A percentile compares a stretch with the other conserved stretches of the same genome.
Conservation (phyloP, 53 echinoderm and acorn worm species). For the Patiria pectinifera region DNA sequence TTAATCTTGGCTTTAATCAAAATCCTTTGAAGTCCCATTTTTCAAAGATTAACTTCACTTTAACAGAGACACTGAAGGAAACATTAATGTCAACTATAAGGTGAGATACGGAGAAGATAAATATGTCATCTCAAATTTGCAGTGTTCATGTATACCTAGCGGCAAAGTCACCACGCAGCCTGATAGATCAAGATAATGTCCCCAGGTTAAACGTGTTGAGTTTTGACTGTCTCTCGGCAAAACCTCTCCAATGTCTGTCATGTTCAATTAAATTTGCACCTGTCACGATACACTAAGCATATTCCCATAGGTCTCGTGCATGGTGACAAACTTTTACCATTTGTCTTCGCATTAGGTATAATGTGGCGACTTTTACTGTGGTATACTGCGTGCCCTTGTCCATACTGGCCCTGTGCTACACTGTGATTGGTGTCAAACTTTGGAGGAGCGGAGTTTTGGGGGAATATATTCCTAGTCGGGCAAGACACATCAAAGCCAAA, state of each 20-base stretch:
- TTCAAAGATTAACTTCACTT: too few relatives aligned
- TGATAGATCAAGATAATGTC: neutral
- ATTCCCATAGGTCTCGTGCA: neutral
- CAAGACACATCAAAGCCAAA: conserved; percentile 92
- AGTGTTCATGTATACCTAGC: too few relatives aligned
- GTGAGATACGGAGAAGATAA: too few relatives aligned
- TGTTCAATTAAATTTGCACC: neutral
- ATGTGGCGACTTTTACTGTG: conserved; percentile 72
- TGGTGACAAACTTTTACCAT: neutral
- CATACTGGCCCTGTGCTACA: conserved; percentile 92
- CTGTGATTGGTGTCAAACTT: conserved; percentile 89
- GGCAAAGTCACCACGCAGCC: too few relatives aligned
- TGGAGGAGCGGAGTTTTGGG: conserved; percentile 90
- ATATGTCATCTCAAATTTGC: too few relatives aligned
- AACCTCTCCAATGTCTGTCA: neutral
- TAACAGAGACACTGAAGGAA: too few relatives aligned
- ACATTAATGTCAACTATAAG: too few relatives aligned
- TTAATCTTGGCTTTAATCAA: too few relatives aligned
- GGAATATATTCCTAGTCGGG: conserved; percentile 88
- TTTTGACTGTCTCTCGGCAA: neutral
- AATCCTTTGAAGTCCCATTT: too few relatives aligned
- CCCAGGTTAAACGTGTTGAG: neutral
- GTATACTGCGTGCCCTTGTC: conserved; percentile 85
- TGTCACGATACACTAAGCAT: neutral
- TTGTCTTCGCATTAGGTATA: conserved; percentile 70